Evolutionary conservation across 2,888 invertebrate genomes (phyloP).

Genomic region (Tinea semifulvella): DNA sequence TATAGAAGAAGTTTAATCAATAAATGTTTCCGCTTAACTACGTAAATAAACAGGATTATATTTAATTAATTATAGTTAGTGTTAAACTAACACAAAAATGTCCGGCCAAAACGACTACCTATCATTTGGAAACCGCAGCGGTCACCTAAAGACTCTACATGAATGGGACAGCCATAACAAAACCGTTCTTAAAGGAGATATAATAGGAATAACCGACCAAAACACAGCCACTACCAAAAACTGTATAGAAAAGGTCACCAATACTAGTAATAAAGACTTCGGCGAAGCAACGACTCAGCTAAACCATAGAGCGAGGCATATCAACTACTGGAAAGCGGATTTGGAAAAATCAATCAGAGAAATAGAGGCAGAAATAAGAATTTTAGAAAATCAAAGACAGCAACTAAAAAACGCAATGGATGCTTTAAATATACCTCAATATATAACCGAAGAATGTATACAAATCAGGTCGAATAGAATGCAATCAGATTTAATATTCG

Average conservation of each 20-base stretch:
- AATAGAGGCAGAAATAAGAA: constrained; percentile 46
- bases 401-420: constrained; percentile 56
- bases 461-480: constrained; percentile 72
- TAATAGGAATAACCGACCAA: constrained; percentile 31
- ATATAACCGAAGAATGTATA: constrained; percentile 73
- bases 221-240: constrained; percentile 55
- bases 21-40: too few relatives aligned
- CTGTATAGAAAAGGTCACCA: constrained; percentile 53
- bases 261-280: constrained; percentile 47
- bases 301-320: constrained; percentile 45
- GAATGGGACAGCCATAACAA: constrained; percentile 51
- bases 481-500: constrained; percentile 78
- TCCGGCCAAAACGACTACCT: constrained; percentile 40
- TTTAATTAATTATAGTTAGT: not conserved
- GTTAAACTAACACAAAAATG: constrained; percentile 27
- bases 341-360: constrained; percentile 50
- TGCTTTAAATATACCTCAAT: constrained; percentile 40
- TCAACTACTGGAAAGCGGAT: constrained; percentile 56
- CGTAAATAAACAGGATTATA: too few relatives aligned
- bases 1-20: too few relatives aligned
- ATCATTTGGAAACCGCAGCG: constrained; percentile 43
- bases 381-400: constrained; percentile 45
- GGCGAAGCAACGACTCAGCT: constrained; percentile 51
- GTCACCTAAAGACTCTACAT: constrained; percentile 36
- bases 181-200: constrained; percentile 43